Evolutionary conservation across 1,140 invertebrate species (phyloP), one percentile per base, ranked within the genome.

Genomic region (Drosophila leontia): DNA sequence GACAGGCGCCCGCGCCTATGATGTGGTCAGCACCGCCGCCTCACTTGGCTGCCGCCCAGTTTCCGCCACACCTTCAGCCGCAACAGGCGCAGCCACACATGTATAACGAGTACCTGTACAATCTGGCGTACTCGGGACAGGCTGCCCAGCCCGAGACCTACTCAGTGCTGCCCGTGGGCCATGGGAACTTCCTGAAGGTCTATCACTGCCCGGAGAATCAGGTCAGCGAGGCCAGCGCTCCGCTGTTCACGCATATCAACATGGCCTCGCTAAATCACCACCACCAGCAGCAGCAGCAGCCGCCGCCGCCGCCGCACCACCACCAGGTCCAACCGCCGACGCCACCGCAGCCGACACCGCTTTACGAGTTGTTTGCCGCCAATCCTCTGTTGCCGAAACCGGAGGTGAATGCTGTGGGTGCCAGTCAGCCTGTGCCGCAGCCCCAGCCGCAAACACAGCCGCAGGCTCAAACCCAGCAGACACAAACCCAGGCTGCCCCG

Each of bases 181-280:
- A 82, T 65, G 91, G 91, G 3, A 92, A 92, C 64, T 92, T 92
- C 44, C 67, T 92, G 1, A 92, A 92, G 69, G 87, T 92, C 0
- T 92, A 92, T 76, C 91, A 91, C 56, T 86, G 86, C 63, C 57
- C 80, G 13, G 91, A 92, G 57, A 92, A 86, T 51, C 53, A 77
- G 8, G 76, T 75, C 19, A 70, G 63, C 48, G 78, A 90, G 55
- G 47, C 70, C 29, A 80, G 69, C 34, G 77, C 72, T 37, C 69
- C 78, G 32, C 80, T 79, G 11, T 86, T 77, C 50, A 82, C 83
- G 67, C 83, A 87, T 87, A 87, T 87, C 80, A 87, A 88, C 51
- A 84, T 87, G 78, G 69, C 84, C 37, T 48, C 83, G 44, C 55
- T 88, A 13, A 80, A 69, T 42, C 84, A 79, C 42, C 76, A 82